A percentile compares a stretch with the other conserved stretches of the same genome.
These are phyloP conservation scores for Alouatta palliata DNA, from an alignment of 2,113 vertebrate species.

Conservation along the genomic window DNA sequence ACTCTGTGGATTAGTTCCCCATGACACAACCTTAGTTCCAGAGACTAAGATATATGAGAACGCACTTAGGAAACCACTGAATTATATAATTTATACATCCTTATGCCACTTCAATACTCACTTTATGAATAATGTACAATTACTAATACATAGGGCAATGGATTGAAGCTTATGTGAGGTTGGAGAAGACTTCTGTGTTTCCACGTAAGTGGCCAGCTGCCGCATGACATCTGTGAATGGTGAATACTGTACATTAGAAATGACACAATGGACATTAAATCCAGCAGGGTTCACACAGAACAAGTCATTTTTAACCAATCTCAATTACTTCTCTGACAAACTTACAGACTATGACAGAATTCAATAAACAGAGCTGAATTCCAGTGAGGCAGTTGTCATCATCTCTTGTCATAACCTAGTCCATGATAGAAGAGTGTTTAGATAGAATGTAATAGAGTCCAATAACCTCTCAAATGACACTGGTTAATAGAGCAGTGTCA, in stretches of 20 bases:
- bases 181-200: background rate
- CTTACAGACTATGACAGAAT: background rate
- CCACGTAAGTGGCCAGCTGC: background rate
- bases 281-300: background rate
- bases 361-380: background rate
- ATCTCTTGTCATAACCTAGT: background rate
- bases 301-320: slow-evolving; percentile 6
- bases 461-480: background rate
- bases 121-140: background rate
- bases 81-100: background rate
- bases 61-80: background rate
- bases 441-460: background rate
- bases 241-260: background rate
- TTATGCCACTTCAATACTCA: background rate
- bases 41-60: background rate
- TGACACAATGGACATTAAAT: background rate
- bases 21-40: background rate
- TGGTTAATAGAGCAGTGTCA: background rate
- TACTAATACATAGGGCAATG: background rate
- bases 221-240: background rate
- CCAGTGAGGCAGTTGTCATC: background rate
- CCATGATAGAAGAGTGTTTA: background rate
- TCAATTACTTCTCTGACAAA: slow-evolving; percentile 32
- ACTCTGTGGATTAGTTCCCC: background rate
- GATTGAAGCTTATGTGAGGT: background rate